A percentile compares a stretch with the other conserved stretches of the same genome.
Conservation (phyloP, 92 coral and sea anemone genomes). For the Zoanthus sansibaricus region DNA sequence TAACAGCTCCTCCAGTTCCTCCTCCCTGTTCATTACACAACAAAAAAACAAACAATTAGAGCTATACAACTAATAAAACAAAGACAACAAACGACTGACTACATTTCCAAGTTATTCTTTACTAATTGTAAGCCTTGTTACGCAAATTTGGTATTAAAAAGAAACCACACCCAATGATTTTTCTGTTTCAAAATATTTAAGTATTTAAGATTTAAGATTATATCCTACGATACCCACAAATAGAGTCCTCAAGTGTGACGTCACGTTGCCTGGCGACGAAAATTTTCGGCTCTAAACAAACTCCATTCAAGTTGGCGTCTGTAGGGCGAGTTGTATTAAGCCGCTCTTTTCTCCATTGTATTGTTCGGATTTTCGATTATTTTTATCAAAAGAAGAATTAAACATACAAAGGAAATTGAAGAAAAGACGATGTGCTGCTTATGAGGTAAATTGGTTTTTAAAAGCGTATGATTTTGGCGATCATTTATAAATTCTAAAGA, state of each 20-base stretch:
- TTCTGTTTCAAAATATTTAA: no score
- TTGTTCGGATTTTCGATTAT: conserved; percentile 51
- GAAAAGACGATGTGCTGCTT: conserved; percentile 38
- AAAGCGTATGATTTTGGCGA: conserved; percentile 35
- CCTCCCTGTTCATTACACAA: conserved; percentile 66
- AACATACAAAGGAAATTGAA: conserved; percentile 41
- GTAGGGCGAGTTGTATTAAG: conserved; percentile 8
- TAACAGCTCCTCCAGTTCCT: conserved; percentile 77
- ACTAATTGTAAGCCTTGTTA: no score
- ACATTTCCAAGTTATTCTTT: no score
- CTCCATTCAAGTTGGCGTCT: not conserved
- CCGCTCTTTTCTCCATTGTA: conserved; percentile 41
- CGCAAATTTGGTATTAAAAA: no score
- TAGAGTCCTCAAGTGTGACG: no score
- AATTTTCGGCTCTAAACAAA: conserved; percentile 17
- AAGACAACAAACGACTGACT: no score
- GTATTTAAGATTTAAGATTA: no score
- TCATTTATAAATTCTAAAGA: not conserved
- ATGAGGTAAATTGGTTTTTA: conserved; percentile 37
- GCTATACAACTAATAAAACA: no score
- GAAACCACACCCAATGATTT: no score
- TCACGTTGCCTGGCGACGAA: no score
- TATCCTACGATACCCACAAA: no score
- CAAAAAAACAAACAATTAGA: not conserved
- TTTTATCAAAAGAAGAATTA: conserved; percentile 40